Evolutionary conservation across 2,797 vertebrate genomes (phyloP).

Genomic region (Gorsachius magnificus): DNA sequence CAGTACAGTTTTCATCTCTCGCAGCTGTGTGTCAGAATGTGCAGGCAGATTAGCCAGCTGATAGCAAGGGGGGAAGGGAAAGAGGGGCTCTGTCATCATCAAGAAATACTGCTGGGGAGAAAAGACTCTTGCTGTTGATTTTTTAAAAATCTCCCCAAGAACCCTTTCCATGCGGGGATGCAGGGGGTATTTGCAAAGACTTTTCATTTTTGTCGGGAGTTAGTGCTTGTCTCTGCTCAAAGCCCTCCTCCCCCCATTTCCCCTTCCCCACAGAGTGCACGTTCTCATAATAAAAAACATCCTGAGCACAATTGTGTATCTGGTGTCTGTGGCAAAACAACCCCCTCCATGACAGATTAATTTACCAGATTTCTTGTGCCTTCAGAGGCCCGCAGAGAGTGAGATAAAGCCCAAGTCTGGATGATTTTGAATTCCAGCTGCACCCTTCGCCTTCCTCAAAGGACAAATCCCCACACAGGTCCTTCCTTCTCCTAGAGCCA

Average conservation of each 20-base stretch:
- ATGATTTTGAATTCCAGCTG: background rate
- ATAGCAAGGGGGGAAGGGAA: slow-evolving; percentile 74
- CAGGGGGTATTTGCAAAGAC: background rate
- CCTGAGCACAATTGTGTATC: slow-evolving; percentile 9
- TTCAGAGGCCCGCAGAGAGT: background rate
- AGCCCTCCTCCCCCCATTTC: background rate
- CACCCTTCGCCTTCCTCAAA: slow-evolving; percentile 2
- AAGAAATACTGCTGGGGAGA: slow-evolving; percentile 54
- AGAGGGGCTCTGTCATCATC: slow-evolving; percentile 59
- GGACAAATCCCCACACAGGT: background rate
- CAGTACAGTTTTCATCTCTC: slow-evolving; percentile 81
- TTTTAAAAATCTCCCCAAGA: background rate
- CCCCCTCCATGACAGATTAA: background rate
- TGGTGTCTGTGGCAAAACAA: background rate
- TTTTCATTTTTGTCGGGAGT: background rate
- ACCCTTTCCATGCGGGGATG: background rate
- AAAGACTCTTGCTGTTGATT: background rate
- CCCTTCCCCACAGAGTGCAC: background rate
- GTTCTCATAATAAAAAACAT: slow-evolving; percentile 38
- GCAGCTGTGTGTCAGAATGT: slow-evolving; percentile 85
- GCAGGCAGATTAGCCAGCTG: slow-evolving; percentile 83
- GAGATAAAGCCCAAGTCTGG: background rate
- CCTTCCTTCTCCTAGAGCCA: background rate
- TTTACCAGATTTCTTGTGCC: background rate
- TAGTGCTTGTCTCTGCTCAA: accelerated